Evolutionary conservation across 2,888 invertebrate genomes (phyloP), one percentile per base, ranked within the genome.

Genomic region (Drosophila mimetica): DNA sequence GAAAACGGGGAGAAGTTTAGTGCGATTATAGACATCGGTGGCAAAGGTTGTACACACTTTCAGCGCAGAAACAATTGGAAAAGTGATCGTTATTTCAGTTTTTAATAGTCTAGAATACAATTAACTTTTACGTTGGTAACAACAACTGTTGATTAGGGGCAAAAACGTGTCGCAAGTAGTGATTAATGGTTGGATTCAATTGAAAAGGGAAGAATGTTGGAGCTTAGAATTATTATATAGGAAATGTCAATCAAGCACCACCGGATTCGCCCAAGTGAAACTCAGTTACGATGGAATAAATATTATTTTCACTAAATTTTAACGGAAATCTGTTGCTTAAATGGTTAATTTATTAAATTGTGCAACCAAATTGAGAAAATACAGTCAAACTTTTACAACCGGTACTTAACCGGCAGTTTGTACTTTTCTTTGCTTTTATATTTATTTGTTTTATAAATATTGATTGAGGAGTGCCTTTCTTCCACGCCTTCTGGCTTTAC

Each of bases 21-120:
- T 80, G 71, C 61, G 66, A 54, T 52, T 64, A 48, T 36, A 53
- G 51, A 74, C 81, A 59, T 71, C 59, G 76, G 9, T 51, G 61
- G 46, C 50, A 71, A 54, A 66, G 76, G 79, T 80, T 83, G 69
- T 51, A 5, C 73, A n/a, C 34, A 47, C 37, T 18, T n/a, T 4
- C 28, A 39, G 34, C 28, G 48, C 28, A 34, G 39, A 42, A 41
- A 13, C 41, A 11, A n/a, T 1, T 5, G 32, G 8, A 9, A 37
- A 37, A n/a, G n/a, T 3, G n/a, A 20, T 37, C 48, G 22, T n/a
- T 11, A 9, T 41, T 61, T 28, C 2, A 30, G 30, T 30, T 16
- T 16, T 11, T n/a, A 16, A 1, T 11, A 28, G 0, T 46, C 11
- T 16, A 11, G 9, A 46, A 46, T 2, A 1, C 32, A 42, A 34